Percentiles rank a stretch among this genome's conserved stretches.
Conservation (phyloP, 2,113 vertebrate species). For the Peromyscus maniculatus region DNA sequence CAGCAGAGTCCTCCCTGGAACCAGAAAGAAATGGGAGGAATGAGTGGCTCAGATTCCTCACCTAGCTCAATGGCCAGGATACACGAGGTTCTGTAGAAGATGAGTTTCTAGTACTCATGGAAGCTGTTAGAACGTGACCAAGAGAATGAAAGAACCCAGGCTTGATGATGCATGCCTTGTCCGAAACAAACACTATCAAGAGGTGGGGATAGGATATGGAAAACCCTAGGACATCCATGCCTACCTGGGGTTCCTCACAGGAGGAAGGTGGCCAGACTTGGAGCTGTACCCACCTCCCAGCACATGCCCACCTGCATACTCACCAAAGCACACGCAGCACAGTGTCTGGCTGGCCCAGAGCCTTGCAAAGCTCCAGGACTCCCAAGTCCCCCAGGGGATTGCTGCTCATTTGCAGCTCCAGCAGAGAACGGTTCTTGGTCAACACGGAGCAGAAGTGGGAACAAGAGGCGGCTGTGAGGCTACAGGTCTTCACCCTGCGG, state of each 20-base stretch:
- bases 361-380: constrained; percentile 79
- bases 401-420: constrained; percentile 84
- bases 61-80: neutral
- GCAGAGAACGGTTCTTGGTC: constrained; percentile 75
- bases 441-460: constrained; percentile 77
- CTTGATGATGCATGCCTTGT: neutral
- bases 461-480: constrained; percentile 84
- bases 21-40: neutral
- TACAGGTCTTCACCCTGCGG: constrained; percentile 85
- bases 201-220: neutral
- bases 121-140: neutral
- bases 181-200: neutral
- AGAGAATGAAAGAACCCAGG: neutral
- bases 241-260: neutral
- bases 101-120: too few species aligned
- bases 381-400: constrained; percentile 84
- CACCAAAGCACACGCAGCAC: constrained; percentile 85
- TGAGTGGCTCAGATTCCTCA: neutral
- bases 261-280: neutral
- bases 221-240: neutral
- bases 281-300: neutral
- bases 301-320: constrained; percentile 27
- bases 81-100: neutral
- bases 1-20: neutral
- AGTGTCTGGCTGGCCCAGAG: constrained; percentile 79